Conservation (phyloP, 35 echinoderm and acorn worm genomes). For the Ptychodera flava region DNA sequence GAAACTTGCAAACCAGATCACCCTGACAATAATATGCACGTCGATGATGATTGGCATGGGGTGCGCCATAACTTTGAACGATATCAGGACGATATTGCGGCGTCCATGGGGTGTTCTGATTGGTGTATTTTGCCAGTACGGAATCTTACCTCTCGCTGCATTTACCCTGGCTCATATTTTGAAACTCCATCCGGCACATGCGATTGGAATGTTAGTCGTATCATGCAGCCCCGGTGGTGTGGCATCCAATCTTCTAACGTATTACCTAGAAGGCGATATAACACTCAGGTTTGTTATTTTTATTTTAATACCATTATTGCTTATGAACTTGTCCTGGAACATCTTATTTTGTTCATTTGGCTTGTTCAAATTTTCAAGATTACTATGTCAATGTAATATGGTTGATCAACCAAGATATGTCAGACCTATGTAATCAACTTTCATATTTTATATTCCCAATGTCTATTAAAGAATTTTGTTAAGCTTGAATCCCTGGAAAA, state of each 20-base stretch:
- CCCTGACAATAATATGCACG: constrained; percentile 7
- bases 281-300: constrained; percentile 88
- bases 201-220: constrained; percentile 57
- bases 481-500: too few species aligned
- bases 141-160: constrained; percentile 71
- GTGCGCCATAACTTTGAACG: not conserved
- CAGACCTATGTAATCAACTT: too few species aligned
- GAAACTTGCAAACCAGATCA: not conserved
- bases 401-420: too few species aligned
- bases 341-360: too few species aligned
- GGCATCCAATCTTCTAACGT: constrained; percentile 72
- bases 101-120: constrained; percentile 66
- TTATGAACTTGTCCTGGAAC: too few species aligned
- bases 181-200: constrained; percentile 38
- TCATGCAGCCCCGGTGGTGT: constrained; percentile 60
- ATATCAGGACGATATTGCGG: constrained; percentile 33
- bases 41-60: constrained; percentile 50
- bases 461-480: too few species aligned
- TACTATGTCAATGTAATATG: too few species aligned
- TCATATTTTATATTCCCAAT: too few species aligned
- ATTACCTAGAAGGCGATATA: constrained; percentile 65
- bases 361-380: too few species aligned
- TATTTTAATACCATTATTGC: too few species aligned
- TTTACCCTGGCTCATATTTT: constrained; percentile 47
- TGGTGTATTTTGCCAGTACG: constrained; percentile 86